phyloP scores from a whole-genome alignment of 2,797 vertebrate genomes.

The Ctenopoma multispine region DNA sequence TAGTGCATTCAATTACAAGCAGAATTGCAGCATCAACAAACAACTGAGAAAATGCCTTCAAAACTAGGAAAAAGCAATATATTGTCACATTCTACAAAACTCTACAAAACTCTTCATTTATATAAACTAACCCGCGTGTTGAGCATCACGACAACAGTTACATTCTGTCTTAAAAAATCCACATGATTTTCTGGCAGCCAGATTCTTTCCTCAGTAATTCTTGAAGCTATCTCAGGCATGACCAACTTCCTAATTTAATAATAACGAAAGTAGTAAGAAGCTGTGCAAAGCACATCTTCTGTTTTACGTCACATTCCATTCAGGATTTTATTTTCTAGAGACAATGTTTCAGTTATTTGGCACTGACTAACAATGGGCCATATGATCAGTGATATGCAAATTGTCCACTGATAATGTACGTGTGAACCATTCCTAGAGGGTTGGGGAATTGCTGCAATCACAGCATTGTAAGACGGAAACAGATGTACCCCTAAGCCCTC shows the following conservation, averaged over 20 bases:
- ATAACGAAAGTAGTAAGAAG: conserved; percentile 39
- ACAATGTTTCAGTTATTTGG: no score
- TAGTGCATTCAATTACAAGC: conserved; percentile 1
- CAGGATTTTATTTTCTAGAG: conserved; percentile 17
- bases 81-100: conserved; percentile 12
- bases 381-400: no score
- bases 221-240: conserved; percentile 55
- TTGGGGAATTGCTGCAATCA: no score
- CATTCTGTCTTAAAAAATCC: conserved; percentile 38
- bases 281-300: conserved; percentile 11
- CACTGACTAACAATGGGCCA: no score
- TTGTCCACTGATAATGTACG: no score
- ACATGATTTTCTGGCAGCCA: conserved; percentile 25
- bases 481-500: no score
- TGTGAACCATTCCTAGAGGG: no score
- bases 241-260: conserved; percentile 69
- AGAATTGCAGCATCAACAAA: not conserved
- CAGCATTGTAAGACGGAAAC: no score
- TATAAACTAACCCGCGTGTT: conserved; percentile 24
- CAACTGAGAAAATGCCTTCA: not conserved
- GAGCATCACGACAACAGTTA: conserved; percentile 29
- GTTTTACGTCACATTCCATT: conserved; percentile 25
- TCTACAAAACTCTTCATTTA: conserved; percentile 26
- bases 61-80: conserved; percentile 3
- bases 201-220: conserved; percentile 34